Conservation (phyloP, 2,888 invertebrate genomes). For the Schrankia costaestrigalis region DNA sequence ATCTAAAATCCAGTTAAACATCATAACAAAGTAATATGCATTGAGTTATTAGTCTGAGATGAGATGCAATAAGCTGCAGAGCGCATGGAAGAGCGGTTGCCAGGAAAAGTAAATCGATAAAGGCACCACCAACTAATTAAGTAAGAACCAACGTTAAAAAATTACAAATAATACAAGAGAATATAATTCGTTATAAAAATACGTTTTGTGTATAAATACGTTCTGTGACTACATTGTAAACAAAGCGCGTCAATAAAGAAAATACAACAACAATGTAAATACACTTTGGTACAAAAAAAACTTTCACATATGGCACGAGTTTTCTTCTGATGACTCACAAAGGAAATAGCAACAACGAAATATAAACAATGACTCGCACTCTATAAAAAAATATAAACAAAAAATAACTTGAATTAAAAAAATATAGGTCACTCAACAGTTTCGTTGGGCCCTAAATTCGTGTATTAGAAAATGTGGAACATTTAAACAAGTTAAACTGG, state of each 20-base stretch:
- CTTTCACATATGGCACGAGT: constrained; percentile 8
- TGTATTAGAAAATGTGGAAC: constrained; percentile 18
- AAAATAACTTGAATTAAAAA: not conserved
- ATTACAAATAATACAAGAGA: not conserved
- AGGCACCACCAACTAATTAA: not conserved
- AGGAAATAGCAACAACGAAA: constrained; percentile 7
- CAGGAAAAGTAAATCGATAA: constrained; percentile 55
- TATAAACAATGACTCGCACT: constrained; percentile 4
- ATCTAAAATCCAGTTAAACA: too few species aligned
- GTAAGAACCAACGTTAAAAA: not conserved
- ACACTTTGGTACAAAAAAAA: too few species aligned
- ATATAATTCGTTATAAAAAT: not conserved
- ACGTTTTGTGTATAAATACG: not conserved
- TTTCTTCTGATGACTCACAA: constrained; percentile 11
- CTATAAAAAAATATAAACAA: constrained; percentile 1
- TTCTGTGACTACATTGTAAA: not conserved
- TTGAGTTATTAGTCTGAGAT: constrained; percentile 28
- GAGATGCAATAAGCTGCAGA: constrained; percentile 40
- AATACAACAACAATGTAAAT: not conserved
- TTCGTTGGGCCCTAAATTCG: too few species aligned
- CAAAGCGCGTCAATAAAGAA: not conserved
- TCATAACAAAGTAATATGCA: too few species aligned
- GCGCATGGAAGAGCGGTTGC: constrained; percentile 62
- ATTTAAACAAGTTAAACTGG: constrained; percentile 34
- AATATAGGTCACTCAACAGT: too few species aligned